Conservation (phyloP, 2,888 invertebrate genomes). For the Monoplex corrugatus region DNA sequence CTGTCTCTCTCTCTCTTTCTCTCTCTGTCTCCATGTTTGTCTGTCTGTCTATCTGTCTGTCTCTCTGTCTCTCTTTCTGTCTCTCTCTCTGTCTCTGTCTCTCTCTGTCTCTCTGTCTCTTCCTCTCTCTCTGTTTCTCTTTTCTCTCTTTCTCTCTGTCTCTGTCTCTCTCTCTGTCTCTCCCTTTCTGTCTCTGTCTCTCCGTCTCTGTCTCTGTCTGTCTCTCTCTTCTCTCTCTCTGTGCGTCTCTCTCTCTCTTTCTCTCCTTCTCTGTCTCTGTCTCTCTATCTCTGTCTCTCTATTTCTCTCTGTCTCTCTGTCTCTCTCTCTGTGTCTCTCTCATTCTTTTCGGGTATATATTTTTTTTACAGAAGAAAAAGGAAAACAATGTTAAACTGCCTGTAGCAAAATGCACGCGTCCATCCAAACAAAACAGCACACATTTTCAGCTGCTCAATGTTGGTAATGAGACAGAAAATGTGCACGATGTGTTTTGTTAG, state of each 20-base stretch:
- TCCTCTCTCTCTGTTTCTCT: not conserved
- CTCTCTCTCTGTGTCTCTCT: too few relatives aligned
- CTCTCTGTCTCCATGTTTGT: too few relatives aligned
- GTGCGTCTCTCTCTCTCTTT: not conserved
- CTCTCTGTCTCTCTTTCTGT: not conserved
- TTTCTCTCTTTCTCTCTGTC: not conserved
- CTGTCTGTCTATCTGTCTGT: not conserved
- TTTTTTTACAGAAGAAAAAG: not conserved
- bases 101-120: not conserved
- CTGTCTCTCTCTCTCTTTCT: not conserved
- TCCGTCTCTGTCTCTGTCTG: not conserved
- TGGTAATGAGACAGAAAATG: too few relatives aligned
- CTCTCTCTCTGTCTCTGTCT: not conserved
- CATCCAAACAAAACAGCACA: too few relatives aligned
- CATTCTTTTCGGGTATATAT: too few relatives aligned
- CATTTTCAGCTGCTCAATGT: too few relatives aligned
- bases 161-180: not conserved
- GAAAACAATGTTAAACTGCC: too few relatives aligned
- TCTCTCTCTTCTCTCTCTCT: constrained; percentile 7
- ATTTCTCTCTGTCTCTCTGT: not conserved
- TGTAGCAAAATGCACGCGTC: too few relatives aligned
- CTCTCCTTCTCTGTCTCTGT: not conserved
- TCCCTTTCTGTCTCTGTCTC: not conserved
- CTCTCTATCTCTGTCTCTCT: not conserved
- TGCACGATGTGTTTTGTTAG: too few relatives aligned